Evolutionary conservation across 2,888 invertebrate species (phyloP), one percentile per base, ranked within the genome.

Genomic region (Pyrgus malvae): DNA sequence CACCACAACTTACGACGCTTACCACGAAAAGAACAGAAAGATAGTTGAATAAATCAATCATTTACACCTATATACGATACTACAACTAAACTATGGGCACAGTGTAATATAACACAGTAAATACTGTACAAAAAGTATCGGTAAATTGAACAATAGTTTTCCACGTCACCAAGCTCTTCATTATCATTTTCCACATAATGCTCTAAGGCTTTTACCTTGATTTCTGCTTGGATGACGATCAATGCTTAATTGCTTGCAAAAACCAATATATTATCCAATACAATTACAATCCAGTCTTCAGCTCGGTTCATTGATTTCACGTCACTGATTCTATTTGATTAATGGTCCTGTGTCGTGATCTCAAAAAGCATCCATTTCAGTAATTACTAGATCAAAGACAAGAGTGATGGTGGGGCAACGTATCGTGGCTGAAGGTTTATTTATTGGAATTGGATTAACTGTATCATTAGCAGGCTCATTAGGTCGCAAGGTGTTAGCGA

Each of bases 281-380:
- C 60, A 61, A 57, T 51, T 57, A 50, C 59, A 58, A 62, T 59
- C 48, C 40, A 55, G 19, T 44, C 51, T 51, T 44, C 51, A 51
- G 59, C 58, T 55, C 58, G 56, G 55, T 63, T 65, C 67, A 77
- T 77, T 71, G 81, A 81, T 78, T 76, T 64, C 62, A 67, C 64
- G 72, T 76, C 74, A 64, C 72, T 77, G 83, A 80, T 83, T 66
- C 61, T 55, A n/a, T 59, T 63, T 80, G 82, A 83, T 83, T 79
- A 72, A 83, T 83, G 70, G 63, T 56, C 55, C 57, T 56, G 60
- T 59, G 63, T 44, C 50, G 50, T 51, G 44, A 42, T 27, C 67
- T 67, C 65, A 67, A 70, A 70, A 72, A 69, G 67, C 71, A 72
- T 70, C 68, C 71, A 74, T 75, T 77, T 68, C 67, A 74, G 72